Base-by-base conservation (phyloP, 2,113 vertebrate genomes). In the Lontra canadensis region DNA sequence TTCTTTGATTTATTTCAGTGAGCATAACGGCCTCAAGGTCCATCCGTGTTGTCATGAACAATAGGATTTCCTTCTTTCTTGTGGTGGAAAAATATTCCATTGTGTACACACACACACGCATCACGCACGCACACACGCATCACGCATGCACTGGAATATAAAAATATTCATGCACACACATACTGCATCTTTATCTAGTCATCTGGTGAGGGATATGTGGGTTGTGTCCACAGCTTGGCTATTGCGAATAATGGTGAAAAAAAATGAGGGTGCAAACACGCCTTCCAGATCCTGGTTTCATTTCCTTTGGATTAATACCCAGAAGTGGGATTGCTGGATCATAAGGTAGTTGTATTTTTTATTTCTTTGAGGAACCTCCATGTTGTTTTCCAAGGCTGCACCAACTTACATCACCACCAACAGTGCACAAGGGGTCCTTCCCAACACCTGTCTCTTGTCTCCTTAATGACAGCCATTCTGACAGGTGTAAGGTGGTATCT, bases 21-120 rank as follows among this genome's bases (percentile, higher is more conserved):
- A 42, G n/a, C 34, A 25, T 52, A 25, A 76, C 17, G 81, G 44
- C 59, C 34, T 39, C 26, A 7, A n/a, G 63, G 13, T 92, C 79
- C 36, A 55, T 3, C 26, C n/a, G 1, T 6, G 71, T 65, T 4
- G 34, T 42, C 6, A 10, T 26, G 15, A 63, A 23, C 4, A 44
- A 26, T 57, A 55, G 55, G 26, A 42, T 34, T 42, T 65, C 71
- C 61, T 79, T 63, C 55, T 52, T 69, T 36, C 44, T 69, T 49
- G 6, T 20, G 57, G 1, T 59, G 1, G 57, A 67, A 25, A 49
- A n/a, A 17, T 18, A 55, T 5, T 42, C 44, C 26, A 4, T 11
- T 7, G 57, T 18, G 0, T 3, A 31, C 6, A 9, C 14, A 29
- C 39, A 29, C 6, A 26, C 13, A 26, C 3, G 42, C 18, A 11